Evolutionary conservation across 2,888 invertebrate species (phyloP).

Genomic region (Ashinkailepas kermadecensis): DNA sequence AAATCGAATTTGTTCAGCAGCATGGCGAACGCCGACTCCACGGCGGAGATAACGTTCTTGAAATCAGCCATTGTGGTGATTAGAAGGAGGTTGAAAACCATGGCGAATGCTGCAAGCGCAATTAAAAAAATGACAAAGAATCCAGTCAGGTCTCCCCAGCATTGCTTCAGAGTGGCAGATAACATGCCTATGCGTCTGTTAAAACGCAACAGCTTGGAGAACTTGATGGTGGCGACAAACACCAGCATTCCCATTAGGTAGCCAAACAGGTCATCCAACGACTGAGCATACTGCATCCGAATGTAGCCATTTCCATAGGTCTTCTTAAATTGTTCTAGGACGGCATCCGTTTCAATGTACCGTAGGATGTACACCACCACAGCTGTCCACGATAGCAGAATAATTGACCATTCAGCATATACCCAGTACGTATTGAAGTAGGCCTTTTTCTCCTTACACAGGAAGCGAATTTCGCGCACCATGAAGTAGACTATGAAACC

Average conservation of each 20-base stretch:
- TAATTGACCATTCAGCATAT: constrained; percentile 42
- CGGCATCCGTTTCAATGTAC: constrained; percentile 23
- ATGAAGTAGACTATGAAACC: constrained; percentile 43
- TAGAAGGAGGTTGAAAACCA: constrained; percentile 39
- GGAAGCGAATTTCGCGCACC: constrained; percentile 38
- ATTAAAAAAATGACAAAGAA: constrained; percentile 44
- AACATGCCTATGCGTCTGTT: constrained; percentile 34
- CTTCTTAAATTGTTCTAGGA: constrained; percentile 25
- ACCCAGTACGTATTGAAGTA: constrained; percentile 46
- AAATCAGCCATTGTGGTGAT: constrained; percentile 36
- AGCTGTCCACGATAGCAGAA: constrained; percentile 41
- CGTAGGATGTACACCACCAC: constrained; percentile 41
- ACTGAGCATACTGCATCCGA: constrained; percentile 42
- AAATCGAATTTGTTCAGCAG: constrained; percentile 45
- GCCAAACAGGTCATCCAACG: constrained; percentile 45
- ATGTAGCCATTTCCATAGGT: constrained; percentile 33
- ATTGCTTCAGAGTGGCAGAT: constrained; percentile 37
- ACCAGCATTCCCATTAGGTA: constrained; percentile 46
- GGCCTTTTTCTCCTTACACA: constrained; percentile 37
- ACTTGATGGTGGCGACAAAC: constrained; percentile 47
- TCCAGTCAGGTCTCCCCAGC: constrained; percentile 38
- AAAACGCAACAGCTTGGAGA: constrained; percentile 45
- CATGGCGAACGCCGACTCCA: constrained; percentile 45
- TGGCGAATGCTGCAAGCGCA: constrained; percentile 42
- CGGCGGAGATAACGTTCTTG: constrained; percentile 41